phyloP scores from a whole-genome alignment of 2,113 vertebrate genomes.

The Fulmarus glacialis region DNA sequence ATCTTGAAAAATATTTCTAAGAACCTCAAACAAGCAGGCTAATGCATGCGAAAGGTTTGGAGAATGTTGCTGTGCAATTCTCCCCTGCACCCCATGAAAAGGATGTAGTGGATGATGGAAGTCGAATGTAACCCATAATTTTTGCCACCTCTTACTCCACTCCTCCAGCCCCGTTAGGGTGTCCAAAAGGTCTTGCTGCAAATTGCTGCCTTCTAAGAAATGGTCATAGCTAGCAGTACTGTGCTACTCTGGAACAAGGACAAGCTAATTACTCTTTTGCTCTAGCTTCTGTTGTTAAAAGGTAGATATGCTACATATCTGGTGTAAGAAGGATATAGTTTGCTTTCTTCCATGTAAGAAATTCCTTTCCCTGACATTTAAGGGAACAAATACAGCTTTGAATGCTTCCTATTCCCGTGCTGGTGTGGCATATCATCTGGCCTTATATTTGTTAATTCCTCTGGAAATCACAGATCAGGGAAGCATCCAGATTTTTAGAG shows the following conservation, averaged over 20 bases:
- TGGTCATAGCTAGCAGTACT: too few species aligned
- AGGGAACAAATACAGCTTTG: not conserved
- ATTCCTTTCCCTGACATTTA: not conserved
- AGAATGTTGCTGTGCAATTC: not conserved
- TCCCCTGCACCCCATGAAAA: not conserved
- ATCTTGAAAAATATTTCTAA: not conserved
- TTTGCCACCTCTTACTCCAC: not conserved
- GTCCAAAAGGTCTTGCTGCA: not conserved
- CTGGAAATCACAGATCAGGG: not conserved
- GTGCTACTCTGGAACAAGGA: not conserved
- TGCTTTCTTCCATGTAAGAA: not conserved
- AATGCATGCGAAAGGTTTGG: not conserved
- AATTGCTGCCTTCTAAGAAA: not conserved
- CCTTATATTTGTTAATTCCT: not conserved
- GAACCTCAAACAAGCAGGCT: not conserved
- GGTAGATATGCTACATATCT: not conserved
- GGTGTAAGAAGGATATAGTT: not conserved
- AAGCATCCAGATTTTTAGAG: not conserved
- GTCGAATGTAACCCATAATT: not conserved
- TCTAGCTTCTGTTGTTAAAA: not conserved
- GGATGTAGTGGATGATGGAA: not conserved
- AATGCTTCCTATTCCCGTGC: not conserved
- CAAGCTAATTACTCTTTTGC: not conserved
- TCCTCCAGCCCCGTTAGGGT: not conserved
- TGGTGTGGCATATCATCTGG: not conserved